These are phyloP conservation scores for Tuta absoluta DNA, from an alignment of 2,888 invertebrate genomes.

Conservation along the genomic window DNA sequence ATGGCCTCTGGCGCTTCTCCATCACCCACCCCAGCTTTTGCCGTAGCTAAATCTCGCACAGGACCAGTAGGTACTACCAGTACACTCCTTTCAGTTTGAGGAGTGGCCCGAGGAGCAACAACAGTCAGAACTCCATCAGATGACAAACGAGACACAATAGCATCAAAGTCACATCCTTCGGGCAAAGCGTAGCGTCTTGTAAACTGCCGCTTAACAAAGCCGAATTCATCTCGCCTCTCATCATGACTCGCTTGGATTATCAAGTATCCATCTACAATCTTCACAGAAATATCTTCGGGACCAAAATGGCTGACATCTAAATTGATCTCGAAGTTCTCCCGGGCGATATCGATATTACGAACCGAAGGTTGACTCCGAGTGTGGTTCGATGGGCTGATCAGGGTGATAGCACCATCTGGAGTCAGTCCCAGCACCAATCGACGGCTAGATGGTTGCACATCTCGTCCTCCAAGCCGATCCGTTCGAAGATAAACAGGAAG, in stretches of 20 bases:
- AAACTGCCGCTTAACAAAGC: slow-evolving; percentile 22
- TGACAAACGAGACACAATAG: slow-evolving; percentile 84
- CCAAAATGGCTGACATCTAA: slow-evolving; percentile 22
- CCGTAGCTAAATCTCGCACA: slow-evolving; percentile 48
- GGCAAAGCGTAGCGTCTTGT: slow-evolving; percentile 57
- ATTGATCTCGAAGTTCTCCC: slow-evolving; percentile 14
- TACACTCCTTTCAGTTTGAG: slow-evolving; percentile 64
- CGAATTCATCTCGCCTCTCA: slow-evolving; percentile 17
- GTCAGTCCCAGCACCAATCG: background rate
- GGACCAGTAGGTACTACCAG: slow-evolving; percentile 79
- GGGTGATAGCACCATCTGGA: slow-evolving; percentile 7
- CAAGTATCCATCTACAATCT: slow-evolving; percentile 16
- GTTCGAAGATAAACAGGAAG: slow-evolving; percentile 5
- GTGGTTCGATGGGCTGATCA: background rate
- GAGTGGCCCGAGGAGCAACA: slow-evolving; percentile 72
- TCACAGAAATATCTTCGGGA: slow-evolving; percentile 22
- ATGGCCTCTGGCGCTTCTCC: slow-evolving; percentile 28
- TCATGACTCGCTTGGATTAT: slow-evolving; percentile 22
- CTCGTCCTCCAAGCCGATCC: background rate
- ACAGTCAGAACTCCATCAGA: slow-evolving; percentile 86
- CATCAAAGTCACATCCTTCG: slow-evolving; percentile 79
- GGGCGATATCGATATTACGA: background rate
- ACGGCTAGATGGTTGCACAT: background rate
- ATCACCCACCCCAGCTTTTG: slow-evolving; percentile 34
- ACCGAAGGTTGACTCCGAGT: background rate